Percentiles rank a stretch among this genome's conserved stretches.
phyloP scores from a whole-genome alignment of 2,113 vertebrate species.

The Austrofundulus limnaeus region DNA sequence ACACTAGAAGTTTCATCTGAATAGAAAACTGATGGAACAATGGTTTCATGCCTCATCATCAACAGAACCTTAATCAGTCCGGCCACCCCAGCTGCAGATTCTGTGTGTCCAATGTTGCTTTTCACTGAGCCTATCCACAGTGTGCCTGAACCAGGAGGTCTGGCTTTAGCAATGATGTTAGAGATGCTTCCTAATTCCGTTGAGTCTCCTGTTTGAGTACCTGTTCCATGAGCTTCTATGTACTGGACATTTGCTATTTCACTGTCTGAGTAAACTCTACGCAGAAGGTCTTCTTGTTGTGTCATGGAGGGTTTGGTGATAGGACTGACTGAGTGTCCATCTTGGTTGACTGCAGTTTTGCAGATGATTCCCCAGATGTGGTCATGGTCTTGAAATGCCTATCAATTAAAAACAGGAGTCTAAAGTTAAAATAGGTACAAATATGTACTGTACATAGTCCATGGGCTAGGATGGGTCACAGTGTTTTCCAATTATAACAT shows the following conservation, averaged over 20 bases:
- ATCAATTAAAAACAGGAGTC: not conserved
- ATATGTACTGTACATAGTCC: too few species aligned
- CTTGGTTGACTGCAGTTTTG: slow-evolving; percentile 85
- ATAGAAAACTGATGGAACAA: slow-evolving; percentile 84
- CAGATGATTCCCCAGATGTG: slow-evolving; percentile 85
- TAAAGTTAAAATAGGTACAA: not conserved
- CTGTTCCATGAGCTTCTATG: slow-evolving; percentile 86
- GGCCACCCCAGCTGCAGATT: slow-evolving; percentile 84
- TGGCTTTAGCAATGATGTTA: slow-evolving; percentile 78
- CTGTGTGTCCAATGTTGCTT: slow-evolving; percentile 86
- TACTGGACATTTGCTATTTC: slow-evolving; percentile 82
- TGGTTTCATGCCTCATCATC: slow-evolving; percentile 86
- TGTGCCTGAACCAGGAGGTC: slow-evolving; percentile 45
- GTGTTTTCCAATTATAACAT: too few species aligned
- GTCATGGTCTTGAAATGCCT: slow-evolving; percentile 80
- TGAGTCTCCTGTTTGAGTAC: slow-evolving; percentile 83
- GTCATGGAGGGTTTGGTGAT: slow-evolving; percentile 84
- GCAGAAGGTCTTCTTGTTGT: slow-evolving; percentile 84
- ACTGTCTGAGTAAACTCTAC: slow-evolving; percentile 77
- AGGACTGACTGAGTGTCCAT: slow-evolving; percentile 77
- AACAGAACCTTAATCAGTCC: slow-evolving; percentile 86
- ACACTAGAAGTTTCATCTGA: slow-evolving; percentile 77
- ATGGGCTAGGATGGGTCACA: too few species aligned
- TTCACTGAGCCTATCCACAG: slow-evolving; percentile 88
- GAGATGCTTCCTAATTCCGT: slow-evolving; percentile 82